A percentile compares a stretch with the other conserved stretches of the same genome.
phyloP scores from a whole-genome alignment of 1,140 invertebrate species.

The Parapsyche elsis region DNA sequence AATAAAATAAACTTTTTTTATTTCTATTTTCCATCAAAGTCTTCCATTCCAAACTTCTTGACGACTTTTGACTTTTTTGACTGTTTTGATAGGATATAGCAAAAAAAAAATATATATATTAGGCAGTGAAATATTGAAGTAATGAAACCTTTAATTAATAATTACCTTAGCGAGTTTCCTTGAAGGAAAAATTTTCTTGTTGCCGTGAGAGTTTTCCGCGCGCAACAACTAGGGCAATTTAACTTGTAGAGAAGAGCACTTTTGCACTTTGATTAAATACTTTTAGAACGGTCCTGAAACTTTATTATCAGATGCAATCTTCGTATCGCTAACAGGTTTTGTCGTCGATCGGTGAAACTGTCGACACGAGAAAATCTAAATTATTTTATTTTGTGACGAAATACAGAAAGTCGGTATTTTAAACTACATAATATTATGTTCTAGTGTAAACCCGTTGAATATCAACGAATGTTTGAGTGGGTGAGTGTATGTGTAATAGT shows the following conservation, averaged over 20 bases:
- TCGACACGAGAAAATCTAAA: background rate
- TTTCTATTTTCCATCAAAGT: too few relatives aligned
- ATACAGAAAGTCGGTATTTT: too few relatives aligned
- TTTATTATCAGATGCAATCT: slow-evolving; percentile 19
- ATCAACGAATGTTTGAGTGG: too few relatives aligned
- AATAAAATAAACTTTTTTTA: too few relatives aligned
- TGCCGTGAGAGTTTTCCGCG: background rate
- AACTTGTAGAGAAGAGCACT: background rate
- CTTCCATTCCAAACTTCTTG: too few relatives aligned
- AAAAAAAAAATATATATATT: too few relatives aligned
- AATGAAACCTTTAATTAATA: background rate
- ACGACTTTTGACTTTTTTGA: too few relatives aligned
- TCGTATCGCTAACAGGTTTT: background rate
- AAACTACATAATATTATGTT: too few relatives aligned
- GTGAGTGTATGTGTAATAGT: too few relatives aligned
- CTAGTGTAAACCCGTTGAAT: too few relatives aligned
- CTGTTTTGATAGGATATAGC: too few relatives aligned
- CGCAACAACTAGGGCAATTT: background rate
- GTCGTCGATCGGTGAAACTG: background rate
- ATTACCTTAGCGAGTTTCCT: background rate
- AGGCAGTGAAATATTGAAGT: too few relatives aligned
- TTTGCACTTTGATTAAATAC: background rate
- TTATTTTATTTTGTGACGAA: background rate
- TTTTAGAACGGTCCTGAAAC: background rate
- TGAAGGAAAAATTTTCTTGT: background rate